Conservation (phyloP, 2,113 vertebrate genomes). For the Cichladusa arquata region DNA sequence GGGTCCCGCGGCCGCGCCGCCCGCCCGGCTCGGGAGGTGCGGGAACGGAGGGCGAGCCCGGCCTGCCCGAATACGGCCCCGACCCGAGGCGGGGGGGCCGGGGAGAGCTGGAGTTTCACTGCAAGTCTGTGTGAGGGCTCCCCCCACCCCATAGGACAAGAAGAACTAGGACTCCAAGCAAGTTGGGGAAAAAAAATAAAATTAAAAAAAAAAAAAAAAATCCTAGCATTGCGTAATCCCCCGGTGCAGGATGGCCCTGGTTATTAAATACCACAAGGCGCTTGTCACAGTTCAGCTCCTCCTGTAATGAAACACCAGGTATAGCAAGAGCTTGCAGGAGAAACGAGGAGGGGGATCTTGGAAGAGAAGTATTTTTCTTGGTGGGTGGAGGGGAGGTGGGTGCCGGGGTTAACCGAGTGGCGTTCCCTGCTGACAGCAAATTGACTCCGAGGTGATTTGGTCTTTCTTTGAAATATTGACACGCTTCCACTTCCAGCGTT, state of each 20-base stretch:
- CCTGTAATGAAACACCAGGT: slow-evolving; percentile 73
- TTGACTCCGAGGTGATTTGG: slow-evolving; percentile 68
- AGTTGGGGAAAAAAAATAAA: background rate
- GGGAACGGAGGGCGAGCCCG: background rate
- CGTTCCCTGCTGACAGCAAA: slow-evolving; percentile 67
- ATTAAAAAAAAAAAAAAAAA: background rate
- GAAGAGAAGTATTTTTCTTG: slow-evolving; percentile 63
- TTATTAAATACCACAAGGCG: slow-evolving; percentile 69
- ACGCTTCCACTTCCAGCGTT: slow-evolving; percentile 62
- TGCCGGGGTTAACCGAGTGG: slow-evolving; percentile 54
- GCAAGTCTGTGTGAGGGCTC: background rate
- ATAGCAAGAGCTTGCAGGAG: slow-evolving; percentile 59
- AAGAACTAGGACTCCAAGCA: background rate
- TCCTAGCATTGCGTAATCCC: slow-evolving; percentile 21
- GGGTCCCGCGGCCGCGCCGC: background rate
- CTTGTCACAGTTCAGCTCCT: slow-evolving; percentile 71
- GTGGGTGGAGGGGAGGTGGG: slow-evolving; percentile 44
- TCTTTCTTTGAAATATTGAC: slow-evolving; percentile 74
- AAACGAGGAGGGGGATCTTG: slow-evolving; percentile 30
- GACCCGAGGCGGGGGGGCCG: accelerated
- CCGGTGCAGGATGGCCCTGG: slow-evolving; percentile 36
- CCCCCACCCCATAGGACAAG: background rate
- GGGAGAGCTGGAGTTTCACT: background rate
- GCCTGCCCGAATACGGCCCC: too few relatives aligned
- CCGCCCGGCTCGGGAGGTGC: background rate